Evolutionary conservation across 2,888 invertebrate genomes (phyloP).

Genomic region (Lithophane leautieri): DNA sequence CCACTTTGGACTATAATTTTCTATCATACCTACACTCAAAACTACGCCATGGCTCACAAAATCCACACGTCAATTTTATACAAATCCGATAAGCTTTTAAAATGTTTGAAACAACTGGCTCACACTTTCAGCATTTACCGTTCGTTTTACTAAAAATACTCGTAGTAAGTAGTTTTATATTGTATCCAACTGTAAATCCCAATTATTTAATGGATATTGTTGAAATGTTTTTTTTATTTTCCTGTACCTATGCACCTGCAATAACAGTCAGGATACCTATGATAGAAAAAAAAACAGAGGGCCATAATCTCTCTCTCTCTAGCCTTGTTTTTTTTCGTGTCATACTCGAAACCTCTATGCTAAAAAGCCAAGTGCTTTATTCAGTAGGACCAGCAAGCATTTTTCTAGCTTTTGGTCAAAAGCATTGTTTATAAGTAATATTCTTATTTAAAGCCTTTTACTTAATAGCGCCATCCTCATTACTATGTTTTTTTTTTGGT

Average conservation of each 20-base stretch:
- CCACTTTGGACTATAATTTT: constrained; percentile 5
- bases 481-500: too few relatives aligned
- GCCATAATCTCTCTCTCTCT: neutral
- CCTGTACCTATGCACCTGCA: neutral
- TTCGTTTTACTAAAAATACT: constrained; percentile 25
- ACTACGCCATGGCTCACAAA: constrained; percentile 18
- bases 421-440: neutral
- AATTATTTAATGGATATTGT: neutral
- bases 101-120: constrained; percentile 55
- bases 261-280: neutral
- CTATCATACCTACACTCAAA: constrained; percentile 1
- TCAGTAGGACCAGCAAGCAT: neutral
- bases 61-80: constrained; percentile 44
- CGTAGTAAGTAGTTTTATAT: constrained; percentile 10
- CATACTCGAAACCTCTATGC: neutral
- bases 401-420: neutral
- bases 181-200: neutral
- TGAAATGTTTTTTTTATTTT: neutral
- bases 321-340: neutral
- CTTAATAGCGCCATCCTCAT: neutral
- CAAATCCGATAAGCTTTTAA: constrained; percentile 62
- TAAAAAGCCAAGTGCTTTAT: neutral
- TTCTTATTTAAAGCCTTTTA: neutral
- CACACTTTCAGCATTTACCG: constrained; percentile 36
- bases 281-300: neutral